These are phyloP conservation scores for Geotrupes spiniger DNA, from an alignment of 2,888 invertebrate species.

Conservation along the genomic window DNA sequence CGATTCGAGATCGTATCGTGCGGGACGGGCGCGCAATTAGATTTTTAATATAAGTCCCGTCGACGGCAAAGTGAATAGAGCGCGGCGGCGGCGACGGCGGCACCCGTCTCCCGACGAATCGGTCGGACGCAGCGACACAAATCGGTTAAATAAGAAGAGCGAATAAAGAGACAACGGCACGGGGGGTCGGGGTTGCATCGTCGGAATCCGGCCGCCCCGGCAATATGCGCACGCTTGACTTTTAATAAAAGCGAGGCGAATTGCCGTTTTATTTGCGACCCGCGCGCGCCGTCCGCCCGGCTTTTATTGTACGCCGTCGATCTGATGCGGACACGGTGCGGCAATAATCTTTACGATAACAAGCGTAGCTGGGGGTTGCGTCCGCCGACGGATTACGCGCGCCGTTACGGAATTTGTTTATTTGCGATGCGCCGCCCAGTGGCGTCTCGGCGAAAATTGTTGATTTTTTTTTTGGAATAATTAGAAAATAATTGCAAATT, in stretches of 20 bases:
- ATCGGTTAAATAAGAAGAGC: conserved; percentile 39
- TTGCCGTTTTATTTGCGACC: conserved; percentile 44
- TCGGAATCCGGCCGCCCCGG: conserved; percentile 36
- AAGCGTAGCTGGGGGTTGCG: conserved; percentile 10
- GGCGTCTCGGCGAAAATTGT: too few species aligned
- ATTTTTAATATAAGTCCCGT: neutral
- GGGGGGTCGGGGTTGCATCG: conserved; percentile 25
- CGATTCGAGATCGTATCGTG: too few species aligned
- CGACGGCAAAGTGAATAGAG: neutral
- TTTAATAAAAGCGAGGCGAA: conserved; percentile 48
- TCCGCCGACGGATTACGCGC: conserved; percentile 20
- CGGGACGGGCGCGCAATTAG: conserved; percentile 3
- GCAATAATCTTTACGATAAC: conserved; percentile 30
- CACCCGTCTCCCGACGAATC: too few species aligned
- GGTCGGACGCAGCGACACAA: conserved; percentile 1
- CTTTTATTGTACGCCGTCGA: conserved; percentile 36
- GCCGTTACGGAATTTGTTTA: too few species aligned
- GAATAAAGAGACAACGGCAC: conserved; percentile 37
- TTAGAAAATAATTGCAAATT: too few species aligned
- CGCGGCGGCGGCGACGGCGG: too few species aligned
- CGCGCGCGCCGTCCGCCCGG: conserved; percentile 26
- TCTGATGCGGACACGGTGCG: conserved; percentile 28
- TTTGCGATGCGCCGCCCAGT: too few species aligned
- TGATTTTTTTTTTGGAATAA: too few species aligned
- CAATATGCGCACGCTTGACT: conserved; percentile 48